phyloP scores from a whole-genome alignment of 2,797 vertebrate species.

The Arnoldichthys spilopterus region DNA sequence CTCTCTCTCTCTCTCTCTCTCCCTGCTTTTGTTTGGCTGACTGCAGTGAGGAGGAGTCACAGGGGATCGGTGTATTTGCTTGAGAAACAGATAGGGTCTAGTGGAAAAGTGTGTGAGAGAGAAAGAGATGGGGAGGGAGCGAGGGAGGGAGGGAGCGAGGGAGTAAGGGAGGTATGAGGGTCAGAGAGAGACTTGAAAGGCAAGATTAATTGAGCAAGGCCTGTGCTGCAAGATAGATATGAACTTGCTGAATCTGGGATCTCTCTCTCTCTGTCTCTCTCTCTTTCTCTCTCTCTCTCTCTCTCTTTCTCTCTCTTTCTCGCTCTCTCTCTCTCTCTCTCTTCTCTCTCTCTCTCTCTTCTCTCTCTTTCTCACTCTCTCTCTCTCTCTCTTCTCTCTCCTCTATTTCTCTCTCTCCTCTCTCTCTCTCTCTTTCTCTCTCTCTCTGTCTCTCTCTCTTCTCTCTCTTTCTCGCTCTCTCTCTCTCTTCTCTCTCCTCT shows the following conservation, averaged over 20 bases:
- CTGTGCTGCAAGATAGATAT: constrained; percentile 46
- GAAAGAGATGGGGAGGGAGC: no score
- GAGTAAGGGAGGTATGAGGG: constrained; percentile 40
- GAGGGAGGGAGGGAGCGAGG: constrained; percentile 38
- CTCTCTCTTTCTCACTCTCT: not conserved
- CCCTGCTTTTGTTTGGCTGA: constrained; percentile 8
- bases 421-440: not conserved
- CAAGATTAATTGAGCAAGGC: constrained; percentile 56
- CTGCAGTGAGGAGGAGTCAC: constrained; percentile 39
- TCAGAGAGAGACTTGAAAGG: constrained; percentile 53
- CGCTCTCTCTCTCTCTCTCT: not conserved
- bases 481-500: not conserved
- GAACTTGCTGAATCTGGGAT: constrained; percentile 31
- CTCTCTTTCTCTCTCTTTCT: not conserved
- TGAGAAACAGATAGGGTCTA: not conserved
- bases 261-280: constrained; percentile 25
- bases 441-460: constrained; percentile 7
- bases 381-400: not conserved
- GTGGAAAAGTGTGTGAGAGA: constrained; percentile 26
- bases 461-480: not conserved
- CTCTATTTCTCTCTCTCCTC: no score
- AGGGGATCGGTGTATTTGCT: constrained; percentile 56
- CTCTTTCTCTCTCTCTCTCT: constrained; percentile 1
- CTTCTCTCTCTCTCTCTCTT: no score
- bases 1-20: constrained; percentile 55